Percentiles rank a stretch among this genome's conserved stretches.
Conservation (phyloP, 2,888 invertebrate species). For the Lepeophtheirus nordmannii region DNA sequence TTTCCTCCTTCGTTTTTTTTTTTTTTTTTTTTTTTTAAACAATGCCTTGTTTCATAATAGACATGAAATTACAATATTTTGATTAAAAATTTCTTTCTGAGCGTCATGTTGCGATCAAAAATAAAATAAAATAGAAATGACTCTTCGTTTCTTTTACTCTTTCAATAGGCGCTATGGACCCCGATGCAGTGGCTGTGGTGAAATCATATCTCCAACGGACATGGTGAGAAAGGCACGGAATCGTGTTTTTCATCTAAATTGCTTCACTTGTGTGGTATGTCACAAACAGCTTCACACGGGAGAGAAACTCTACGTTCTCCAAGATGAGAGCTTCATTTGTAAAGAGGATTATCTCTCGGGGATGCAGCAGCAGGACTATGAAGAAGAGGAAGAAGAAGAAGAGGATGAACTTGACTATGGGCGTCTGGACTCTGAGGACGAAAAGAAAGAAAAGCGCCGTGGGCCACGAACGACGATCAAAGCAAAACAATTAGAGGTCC, state of each 20-base stretch:
- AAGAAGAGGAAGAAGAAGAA: conserved; percentile 4
- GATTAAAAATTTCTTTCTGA: background rate
- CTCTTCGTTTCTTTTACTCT: conserved; percentile 25
- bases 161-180: conserved; percentile 80
- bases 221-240: conserved; percentile 88
- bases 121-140: too few species aligned
- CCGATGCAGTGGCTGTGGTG: conserved; percentile 91
- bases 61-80: conserved; percentile 7
- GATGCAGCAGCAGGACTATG: background rate
- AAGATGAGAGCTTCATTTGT: conserved; percentile 97
- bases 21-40: background rate
- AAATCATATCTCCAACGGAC: conserved; percentile 91
- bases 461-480: conserved; percentile 98
- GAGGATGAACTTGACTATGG: conserved; percentile 45
- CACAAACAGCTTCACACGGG: conserved; percentile 92
- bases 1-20: too few species aligned
- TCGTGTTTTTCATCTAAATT: conserved; percentile 97
- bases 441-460: conserved; percentile 55
- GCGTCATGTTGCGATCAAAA: background rate
- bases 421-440: background rate
- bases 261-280: conserved; percentile 96
- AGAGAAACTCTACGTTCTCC: conserved; percentile 92
- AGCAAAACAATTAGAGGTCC: conserved; percentile 94
- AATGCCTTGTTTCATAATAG: background rate
- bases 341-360: conserved; percentile 70